A percentile compares a stretch with the other conserved stretches of the same genome.
phyloP scores from a whole-genome alignment of 2,113 vertebrate species.

The Raja brachyura region DNA sequence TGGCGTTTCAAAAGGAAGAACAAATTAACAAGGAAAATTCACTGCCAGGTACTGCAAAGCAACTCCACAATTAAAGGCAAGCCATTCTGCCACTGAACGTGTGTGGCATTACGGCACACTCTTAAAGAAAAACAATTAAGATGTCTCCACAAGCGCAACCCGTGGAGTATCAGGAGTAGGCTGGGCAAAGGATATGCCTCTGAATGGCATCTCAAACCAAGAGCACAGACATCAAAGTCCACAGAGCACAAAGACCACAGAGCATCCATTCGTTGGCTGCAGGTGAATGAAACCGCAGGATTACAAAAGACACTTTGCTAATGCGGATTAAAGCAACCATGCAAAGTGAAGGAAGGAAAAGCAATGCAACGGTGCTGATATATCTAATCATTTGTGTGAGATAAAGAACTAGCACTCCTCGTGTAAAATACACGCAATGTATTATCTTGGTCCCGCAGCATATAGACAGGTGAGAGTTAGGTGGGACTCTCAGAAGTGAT shows the following conservation, averaged over 20 bases:
- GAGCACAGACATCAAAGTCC: background rate
- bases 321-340: background rate
- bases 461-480: no score
- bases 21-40: slow-evolving; percentile 55
- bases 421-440: no score
- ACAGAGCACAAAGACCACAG: no score
- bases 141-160: background rate
- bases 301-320: background rate
- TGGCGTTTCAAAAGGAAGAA: slow-evolving; percentile 65
- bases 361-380: background rate
- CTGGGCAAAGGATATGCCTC: background rate
- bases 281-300: background rate
- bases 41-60: slow-evolving; percentile 58
- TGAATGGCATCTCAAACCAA: slow-evolving; percentile 11
- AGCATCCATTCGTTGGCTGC: background rate
- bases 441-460: no score
- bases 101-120: background rate
- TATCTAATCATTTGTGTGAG: background rate
- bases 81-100: background rate
- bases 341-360: background rate
- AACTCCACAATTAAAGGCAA: slow-evolving; percentile 46
- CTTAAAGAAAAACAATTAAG: background rate
- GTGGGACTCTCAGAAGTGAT: no score
- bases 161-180: background rate
- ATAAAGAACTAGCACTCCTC: no score